phyloP scores from a whole-genome alignment of 2,113 vertebrate species.

The Xiphophorus maculatus region DNA sequence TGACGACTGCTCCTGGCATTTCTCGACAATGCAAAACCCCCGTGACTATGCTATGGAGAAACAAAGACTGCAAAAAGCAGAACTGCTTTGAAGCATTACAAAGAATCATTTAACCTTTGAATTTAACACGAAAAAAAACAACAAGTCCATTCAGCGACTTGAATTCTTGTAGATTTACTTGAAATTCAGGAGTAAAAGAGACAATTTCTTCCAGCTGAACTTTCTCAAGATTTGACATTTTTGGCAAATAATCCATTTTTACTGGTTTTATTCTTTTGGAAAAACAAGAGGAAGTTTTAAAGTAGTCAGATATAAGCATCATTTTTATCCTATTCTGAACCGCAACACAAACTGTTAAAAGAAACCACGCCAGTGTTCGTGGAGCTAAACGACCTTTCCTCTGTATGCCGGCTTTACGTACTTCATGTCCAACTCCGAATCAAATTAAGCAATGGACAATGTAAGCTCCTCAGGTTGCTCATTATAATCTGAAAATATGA shows the following conservation, averaged over 20 bases:
- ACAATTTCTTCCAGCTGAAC: background rate
- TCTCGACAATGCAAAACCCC: constrained; percentile 16
- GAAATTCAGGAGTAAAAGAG: background rate
- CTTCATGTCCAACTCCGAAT: background rate
- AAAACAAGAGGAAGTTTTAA: background rate
- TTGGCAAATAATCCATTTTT: background rate
- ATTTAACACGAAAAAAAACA: background rate
- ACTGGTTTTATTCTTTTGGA: background rate
- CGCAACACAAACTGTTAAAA: background rate
- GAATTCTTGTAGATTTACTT: background rate
- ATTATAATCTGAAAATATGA: background rate
- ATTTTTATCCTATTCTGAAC: background rate
- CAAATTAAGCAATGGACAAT: background rate
- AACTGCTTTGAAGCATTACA: constrained; percentile 24
- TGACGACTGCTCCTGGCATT: constrained; percentile 47
- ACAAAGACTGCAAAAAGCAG: constrained; percentile 4
- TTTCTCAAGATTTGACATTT: background rate
- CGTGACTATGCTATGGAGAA: constrained; percentile 2
- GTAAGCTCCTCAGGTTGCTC: background rate
- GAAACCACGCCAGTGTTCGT: background rate
- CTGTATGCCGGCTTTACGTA: background rate
- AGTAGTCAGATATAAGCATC: background rate
- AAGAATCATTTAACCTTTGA: constrained; percentile 16
- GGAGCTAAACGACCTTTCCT: background rate
- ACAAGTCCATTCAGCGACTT: background rate